Percentiles rank a stretch among this genome's conserved stretches.
These are phyloP conservation scores for Phylloscopus collybita DNA, from an alignment of 2,797 vertebrate species.

Conservation along the genomic window DNA sequence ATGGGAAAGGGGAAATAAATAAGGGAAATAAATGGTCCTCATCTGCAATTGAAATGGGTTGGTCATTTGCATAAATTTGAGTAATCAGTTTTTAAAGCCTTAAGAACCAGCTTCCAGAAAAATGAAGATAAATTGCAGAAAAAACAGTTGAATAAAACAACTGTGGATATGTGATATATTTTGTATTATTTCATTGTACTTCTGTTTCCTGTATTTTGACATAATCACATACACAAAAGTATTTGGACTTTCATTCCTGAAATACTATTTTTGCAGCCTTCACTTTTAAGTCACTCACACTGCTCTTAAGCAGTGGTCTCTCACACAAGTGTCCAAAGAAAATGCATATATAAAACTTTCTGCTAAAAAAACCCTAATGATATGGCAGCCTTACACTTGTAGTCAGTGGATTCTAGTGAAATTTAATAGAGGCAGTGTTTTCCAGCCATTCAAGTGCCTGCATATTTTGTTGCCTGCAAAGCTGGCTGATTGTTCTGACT, in stretches of 20 bases:
- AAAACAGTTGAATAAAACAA: not conserved
- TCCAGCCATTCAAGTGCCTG: not conserved
- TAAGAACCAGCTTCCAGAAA: not conserved
- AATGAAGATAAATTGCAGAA: not conserved
- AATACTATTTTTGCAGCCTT: not conserved
- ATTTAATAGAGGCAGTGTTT: not conserved
- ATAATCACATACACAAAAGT: not conserved
- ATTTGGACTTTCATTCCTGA: not conserved
- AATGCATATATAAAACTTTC: not conserved
- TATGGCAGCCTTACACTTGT: not conserved
- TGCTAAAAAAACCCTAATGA: not conserved
- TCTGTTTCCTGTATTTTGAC: not conserved
- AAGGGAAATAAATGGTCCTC: not conserved
- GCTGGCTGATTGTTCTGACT: not conserved
- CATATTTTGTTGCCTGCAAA: not conserved
- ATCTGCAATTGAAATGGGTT: not conserved
- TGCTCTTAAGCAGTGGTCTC: rapidly evolving
- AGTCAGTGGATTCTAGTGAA: not conserved
- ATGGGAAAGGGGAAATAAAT: too few species aligned
- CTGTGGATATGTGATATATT: not conserved
- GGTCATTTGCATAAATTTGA: not conserved
- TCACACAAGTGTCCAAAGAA: not conserved
- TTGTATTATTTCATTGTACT: not conserved
- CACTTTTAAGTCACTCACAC: not conserved
- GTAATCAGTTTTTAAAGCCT: not conserved